These are phyloP conservation scores for Oophaga pumilio DNA, from an alignment of 2,113 vertebrate species.

Conservation along the genomic window DNA sequence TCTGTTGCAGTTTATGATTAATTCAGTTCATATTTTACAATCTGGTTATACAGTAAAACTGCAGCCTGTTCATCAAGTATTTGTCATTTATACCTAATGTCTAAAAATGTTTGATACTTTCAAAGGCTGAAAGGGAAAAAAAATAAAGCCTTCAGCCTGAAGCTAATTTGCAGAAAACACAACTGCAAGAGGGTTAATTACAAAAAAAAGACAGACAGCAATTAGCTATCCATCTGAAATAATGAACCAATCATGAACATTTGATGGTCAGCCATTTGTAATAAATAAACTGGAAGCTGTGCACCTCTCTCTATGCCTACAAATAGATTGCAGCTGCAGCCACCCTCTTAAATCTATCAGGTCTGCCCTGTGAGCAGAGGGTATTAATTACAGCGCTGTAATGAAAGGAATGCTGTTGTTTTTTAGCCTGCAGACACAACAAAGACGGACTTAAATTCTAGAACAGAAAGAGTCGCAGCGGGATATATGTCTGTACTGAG, in stretches of 20 bases:
- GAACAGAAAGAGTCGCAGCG: conserved; percentile 44
- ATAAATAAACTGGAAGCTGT: conserved; percentile 60
- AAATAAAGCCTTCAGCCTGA: conserved; percentile 63
- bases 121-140: conserved; percentile 33
- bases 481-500: background rate
- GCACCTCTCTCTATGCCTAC: conserved; percentile 43
- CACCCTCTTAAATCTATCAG: conserved; percentile 60
- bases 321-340: conserved; percentile 63
- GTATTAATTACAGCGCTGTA: conserved; percentile 64
- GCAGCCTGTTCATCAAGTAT: conserved; percentile 82
- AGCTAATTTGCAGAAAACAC: conserved; percentile 68
- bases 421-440: conserved; percentile 56
- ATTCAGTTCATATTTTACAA: conserved; percentile 91
- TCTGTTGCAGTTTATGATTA: conserved; percentile 83
- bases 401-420: conserved; percentile 57
- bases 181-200: conserved; percentile 67
- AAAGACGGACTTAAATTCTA: conserved; percentile 50
- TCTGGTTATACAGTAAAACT: conserved; percentile 83
- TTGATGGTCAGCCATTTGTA: conserved; percentile 64
- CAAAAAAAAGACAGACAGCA: conserved; percentile 59
- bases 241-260: conserved; percentile 60
- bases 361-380: conserved; percentile 57
- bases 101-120: conserved; percentile 76
- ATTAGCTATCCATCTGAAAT: conserved; percentile 67
- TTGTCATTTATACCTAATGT: conserved; percentile 77